Percentiles rank a stretch among this genome's conserved stretches.
Evolutionary conservation across 2,797 vertebrate genomes (phyloP).

Genomic region (Xenopus petersii): DNA sequence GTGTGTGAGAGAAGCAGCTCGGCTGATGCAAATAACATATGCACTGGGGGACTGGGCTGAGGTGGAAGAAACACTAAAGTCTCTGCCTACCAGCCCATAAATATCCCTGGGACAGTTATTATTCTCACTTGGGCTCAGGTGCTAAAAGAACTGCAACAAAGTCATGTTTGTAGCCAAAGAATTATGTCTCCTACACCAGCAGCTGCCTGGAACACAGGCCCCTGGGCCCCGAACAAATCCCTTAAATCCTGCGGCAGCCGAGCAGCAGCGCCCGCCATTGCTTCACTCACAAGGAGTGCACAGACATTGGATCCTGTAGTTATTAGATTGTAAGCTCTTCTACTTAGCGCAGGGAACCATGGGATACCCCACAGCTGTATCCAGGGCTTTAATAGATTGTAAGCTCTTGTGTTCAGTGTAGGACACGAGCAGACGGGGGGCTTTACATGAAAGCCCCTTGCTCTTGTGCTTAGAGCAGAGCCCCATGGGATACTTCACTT

Average conservation of each 20-base stretch:
- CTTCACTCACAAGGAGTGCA: too few relatives aligned
- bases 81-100: slow-evolving; percentile 88
- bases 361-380: too few relatives aligned
- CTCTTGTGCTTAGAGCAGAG: too few relatives aligned
- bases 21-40: slow-evolving; percentile 90
- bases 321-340: too few relatives aligned
- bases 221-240: slow-evolving; percentile 24
- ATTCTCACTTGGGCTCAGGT: slow-evolving; percentile 90
- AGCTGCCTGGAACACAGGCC: slow-evolving; percentile 62
- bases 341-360: too few relatives aligned
- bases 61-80: slow-evolving; percentile 84
- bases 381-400: too few relatives aligned
- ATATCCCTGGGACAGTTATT: slow-evolving; percentile 93
- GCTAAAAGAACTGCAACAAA: slow-evolving; percentile 89
- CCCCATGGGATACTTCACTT: too few relatives aligned
- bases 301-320: too few relatives aligned
- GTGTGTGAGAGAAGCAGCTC: slow-evolving; percentile 60
- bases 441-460: too few relatives aligned
- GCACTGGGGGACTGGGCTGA: slow-evolving; percentile 81
- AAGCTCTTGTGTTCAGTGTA: too few relatives aligned
- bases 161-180: slow-evolving; percentile 69
- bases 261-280: background rate
- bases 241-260: slow-evolving; percentile 19
- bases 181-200: slow-evolving; percentile 60
- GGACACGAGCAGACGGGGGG: too few relatives aligned